These are phyloP conservation scores for Anisognathus igniventris DNA, from an alignment of 2,797 vertebrate genomes.

Conservation along the genomic window DNA sequence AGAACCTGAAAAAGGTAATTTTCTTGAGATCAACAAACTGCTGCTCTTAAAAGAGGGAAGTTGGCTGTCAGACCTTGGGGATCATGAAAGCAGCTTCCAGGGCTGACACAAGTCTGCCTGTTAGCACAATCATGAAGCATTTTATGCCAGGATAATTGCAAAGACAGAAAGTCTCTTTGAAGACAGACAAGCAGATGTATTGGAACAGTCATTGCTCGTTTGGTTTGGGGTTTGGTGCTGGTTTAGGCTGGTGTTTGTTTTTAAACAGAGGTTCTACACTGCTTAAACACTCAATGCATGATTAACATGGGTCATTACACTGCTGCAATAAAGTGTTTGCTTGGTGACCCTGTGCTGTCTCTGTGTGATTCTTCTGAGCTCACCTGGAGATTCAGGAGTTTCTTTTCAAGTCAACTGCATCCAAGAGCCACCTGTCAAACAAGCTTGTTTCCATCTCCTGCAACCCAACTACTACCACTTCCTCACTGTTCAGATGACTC, in stretches of 20 bases:
- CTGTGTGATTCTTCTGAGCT: neutral
- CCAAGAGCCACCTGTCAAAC: neutral
- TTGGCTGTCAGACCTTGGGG: neutral
- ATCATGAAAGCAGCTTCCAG: constrained; percentile 2
- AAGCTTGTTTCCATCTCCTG: neutral
- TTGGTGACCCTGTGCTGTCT: neutral
- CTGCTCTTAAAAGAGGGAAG: neutral
- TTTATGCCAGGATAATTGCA: neutral
- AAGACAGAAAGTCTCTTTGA: neutral
- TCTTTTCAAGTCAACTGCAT: neutral
- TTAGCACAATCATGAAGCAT: neutral
- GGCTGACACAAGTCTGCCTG: neutral
- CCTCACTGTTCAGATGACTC: neutral
- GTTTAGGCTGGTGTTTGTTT: neutral
- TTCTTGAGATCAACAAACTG: neutral
- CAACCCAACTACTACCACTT: neutral
- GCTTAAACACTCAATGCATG: neutral
- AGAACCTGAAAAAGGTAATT: neutral
- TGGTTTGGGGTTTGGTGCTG: neutral
- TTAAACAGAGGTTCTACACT: neutral
- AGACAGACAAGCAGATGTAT: neutral
- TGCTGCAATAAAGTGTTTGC: neutral
- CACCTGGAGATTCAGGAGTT: neutral
- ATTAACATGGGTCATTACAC: neutral
- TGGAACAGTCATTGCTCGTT: neutral